These are phyloP conservation scores for fruit fly (Drosophila melanogaster) DNA, from an alignment of 1,140 invertebrate genomes.

Conservation along the genomic window DNA sequence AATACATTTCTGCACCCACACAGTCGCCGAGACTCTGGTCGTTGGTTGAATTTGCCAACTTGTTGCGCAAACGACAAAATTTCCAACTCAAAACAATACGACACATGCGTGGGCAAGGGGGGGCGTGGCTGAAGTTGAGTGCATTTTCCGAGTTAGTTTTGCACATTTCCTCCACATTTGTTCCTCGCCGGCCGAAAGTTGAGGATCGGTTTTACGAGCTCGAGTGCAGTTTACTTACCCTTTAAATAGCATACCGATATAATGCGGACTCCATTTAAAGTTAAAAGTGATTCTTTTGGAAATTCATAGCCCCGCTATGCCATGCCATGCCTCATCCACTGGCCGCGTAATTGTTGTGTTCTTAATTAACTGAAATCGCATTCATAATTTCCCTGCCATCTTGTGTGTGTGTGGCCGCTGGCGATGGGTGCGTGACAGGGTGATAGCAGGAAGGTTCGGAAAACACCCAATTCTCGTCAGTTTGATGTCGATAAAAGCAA, in stretches of 20 bases:
- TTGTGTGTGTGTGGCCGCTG: constrained; percentile 17
- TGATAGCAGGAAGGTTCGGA: no score
- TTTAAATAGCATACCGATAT: no score
- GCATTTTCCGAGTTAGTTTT: constrained; percentile 16
- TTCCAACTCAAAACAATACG: constrained; percentile 68
- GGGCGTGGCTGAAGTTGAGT: constrained; percentile 27
- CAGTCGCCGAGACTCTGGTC: constrained; percentile 1
- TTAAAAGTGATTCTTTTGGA: constrained; percentile 8
- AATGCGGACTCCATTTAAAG: neutral
- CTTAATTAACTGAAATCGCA: constrained; percentile 80
- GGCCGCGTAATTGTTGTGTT: constrained; percentile 66
- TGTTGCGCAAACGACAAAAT: constrained; percentile 65
- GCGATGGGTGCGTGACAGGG: constrained; percentile 20
- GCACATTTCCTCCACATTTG: neutral
- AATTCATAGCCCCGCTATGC: neutral
- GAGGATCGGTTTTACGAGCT: no score
- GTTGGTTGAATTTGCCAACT: constrained; percentile 43
- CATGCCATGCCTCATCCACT: neutral
- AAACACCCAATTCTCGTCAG: no score
- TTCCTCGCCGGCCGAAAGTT: neutral
- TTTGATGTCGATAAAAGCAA: no score
- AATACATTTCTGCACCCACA: constrained; percentile 7
- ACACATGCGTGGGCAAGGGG: constrained; percentile 51
- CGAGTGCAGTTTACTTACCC: no score
- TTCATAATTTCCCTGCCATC: constrained; percentile 59